Evolutionary conservation across 2,797 vertebrate species (phyloP).

Genomic region (Gallinago nigripennis): DNA sequence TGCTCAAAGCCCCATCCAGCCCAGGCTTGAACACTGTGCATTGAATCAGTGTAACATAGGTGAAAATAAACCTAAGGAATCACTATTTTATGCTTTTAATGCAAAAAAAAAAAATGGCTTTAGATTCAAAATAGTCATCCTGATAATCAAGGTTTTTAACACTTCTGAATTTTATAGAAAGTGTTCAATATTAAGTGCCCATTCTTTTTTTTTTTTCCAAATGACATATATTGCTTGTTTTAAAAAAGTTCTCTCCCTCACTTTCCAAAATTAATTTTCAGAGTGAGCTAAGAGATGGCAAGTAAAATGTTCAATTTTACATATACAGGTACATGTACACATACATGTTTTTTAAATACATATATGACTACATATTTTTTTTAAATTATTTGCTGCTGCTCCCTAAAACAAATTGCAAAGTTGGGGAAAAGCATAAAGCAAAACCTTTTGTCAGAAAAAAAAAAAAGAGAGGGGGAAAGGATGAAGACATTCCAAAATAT

Average conservation of each 20-base stretch:
- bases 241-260: background rate
- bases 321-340: accelerated
- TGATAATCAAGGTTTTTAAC: background rate
- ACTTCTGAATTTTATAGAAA: background rate
- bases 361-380: accelerated
- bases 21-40: background rate
- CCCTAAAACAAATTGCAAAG: background rate
- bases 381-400: background rate
- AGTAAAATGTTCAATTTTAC: background rate
- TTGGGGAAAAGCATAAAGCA: accelerated
- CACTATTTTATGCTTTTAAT: background rate
- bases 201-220: background rate
- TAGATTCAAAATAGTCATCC: background rate
- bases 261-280: background rate
- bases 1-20: too few relatives aligned
- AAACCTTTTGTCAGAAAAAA: background rate
- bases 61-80: background rate
- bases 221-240: accelerated
- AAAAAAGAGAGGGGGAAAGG: accelerated
- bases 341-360: background rate
- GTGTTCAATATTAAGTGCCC: accelerated
- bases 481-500: background rate
- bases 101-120: background rate
- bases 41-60: background rate
- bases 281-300: background rate